A percentile compares a stretch with the other conserved stretches of the same genome.
Conservation (phyloP, 2,888 invertebrate genomes). For the Eupithecia abbreviata region DNA sequence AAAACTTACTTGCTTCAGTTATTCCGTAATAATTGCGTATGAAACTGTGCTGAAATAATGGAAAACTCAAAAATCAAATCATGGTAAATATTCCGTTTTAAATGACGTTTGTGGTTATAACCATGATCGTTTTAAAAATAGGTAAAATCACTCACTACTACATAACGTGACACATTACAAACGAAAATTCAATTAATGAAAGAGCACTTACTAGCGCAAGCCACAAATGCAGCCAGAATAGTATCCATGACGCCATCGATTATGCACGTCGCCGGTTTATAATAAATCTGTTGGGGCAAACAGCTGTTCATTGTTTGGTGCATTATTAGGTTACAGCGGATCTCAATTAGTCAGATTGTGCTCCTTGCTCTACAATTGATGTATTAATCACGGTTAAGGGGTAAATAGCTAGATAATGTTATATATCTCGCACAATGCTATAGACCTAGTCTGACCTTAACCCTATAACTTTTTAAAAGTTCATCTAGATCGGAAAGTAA, state of each 20-base stretch:
- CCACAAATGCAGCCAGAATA: slow-evolving; percentile 75
- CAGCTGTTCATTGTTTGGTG: slow-evolving; percentile 46
- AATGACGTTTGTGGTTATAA: too few species aligned
- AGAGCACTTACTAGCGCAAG: slow-evolving; percentile 71
- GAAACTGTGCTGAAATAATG: too few species aligned
- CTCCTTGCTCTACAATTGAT: slow-evolving; percentile 11
- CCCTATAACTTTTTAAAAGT: background rate
- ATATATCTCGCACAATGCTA: background rate
- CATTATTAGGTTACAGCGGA: slow-evolving; percentile 46
- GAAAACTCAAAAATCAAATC: too few species aligned
- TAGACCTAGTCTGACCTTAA: background rate
- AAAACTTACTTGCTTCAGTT: too few species aligned
- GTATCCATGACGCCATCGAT: slow-evolving; percentile 81
- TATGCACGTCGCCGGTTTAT: slow-evolving; percentile 80
- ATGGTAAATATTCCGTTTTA: too few species aligned
- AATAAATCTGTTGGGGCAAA: slow-evolving; percentile 69
- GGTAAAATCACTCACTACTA: background rate
- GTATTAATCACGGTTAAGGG: slow-evolving; percentile 5
- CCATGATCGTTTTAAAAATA: too few species aligned
- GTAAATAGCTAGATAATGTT: background rate
- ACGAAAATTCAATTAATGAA: background rate
- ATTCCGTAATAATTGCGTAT: too few species aligned
- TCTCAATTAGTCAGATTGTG: slow-evolving; percentile 42
- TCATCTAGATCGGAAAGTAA: background rate
- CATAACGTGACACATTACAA: background rate